A percentile compares a stretch with the other conserved stretches of the same genome.
phyloP scores from a whole-genome alignment of 1,140 invertebrate species.

The Danaus plexippus region DNA sequence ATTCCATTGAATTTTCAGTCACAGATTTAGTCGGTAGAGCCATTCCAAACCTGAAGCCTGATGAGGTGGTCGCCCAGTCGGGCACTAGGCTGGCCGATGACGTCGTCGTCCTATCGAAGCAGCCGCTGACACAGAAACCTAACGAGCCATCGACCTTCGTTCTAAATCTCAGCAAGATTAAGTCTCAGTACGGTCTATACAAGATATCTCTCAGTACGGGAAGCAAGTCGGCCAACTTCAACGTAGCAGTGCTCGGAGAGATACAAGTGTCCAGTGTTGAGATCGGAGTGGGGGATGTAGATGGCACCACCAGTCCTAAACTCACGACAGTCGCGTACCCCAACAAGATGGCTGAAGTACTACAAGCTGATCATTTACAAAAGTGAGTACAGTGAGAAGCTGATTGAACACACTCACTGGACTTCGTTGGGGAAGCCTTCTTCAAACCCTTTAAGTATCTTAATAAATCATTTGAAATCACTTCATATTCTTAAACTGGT shows the following conservation, averaged over 20 bases:
- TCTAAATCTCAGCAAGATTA: constrained; percentile 85
- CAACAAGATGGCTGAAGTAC: constrained; percentile 76
- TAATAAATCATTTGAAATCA: too few relatives aligned
- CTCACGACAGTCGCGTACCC: constrained; percentile 83
- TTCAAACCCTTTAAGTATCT: too few relatives aligned
- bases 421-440: too few relatives aligned
- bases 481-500: too few relatives aligned
- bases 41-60: constrained; percentile 72
- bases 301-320: constrained; percentile 86
- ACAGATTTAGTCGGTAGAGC: constrained; percentile 89
- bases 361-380: constrained; percentile 91
- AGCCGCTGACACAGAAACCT: constrained; percentile 63
- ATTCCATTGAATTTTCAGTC: constrained; percentile 82
- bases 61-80: constrained; percentile 82
- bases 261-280: constrained; percentile 85
- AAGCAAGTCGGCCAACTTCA: constrained; percentile 77
- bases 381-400: constrained; percentile 69
- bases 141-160: constrained; percentile 80
- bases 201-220: constrained; percentile 83
- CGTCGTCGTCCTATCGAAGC: constrained; percentile 81
- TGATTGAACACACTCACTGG: too few relatives aligned
- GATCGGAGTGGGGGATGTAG: constrained; percentile 91
- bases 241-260: constrained; percentile 81
- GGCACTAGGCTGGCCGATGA: constrained; percentile 82
- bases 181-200: constrained; percentile 88